Evolutionary conservation across 2,797 vertebrate genomes (phyloP), one percentile per base, ranked within the genome.

Genomic region (Zalophus californianus): DNA sequence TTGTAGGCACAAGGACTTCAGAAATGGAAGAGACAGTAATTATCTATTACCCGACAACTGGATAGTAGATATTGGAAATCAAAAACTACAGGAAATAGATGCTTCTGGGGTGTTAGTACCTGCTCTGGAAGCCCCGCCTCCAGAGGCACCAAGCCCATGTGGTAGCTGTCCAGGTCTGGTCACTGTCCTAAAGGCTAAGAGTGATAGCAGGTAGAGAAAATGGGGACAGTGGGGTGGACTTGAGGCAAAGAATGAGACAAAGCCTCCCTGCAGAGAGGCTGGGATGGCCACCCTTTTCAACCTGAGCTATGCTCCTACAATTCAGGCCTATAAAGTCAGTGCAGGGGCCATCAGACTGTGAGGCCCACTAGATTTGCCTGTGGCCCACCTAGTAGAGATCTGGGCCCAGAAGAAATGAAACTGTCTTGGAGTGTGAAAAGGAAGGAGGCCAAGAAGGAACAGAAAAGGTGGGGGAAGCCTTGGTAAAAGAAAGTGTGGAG

Each of bases 161-260:
- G 32, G 48, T 79, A 56, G 38, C 12, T 92, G 62, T 85, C 54
- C 38, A 87, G 62, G 64, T 64, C 64, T 70, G 25, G 11, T 29
- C 54, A 86, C 38, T 56, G n/a, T 85, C 52, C 82, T 90, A 56
- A 93, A 92, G 16, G 29, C 29, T 90, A 62, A 94, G 38, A 77
- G 20, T 95, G n/a, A 13, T 52, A 68, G 32, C 44, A 86, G 78
- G 48, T 48, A 96, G 20, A 86, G 20, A 89, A 84, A 96, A 91
- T 88, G 44, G 38, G 41, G 52, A 52, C 29, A 86, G 44, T n/a
- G 62, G 7, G 44, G 50, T 91, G 13, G 20, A 66, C n/a, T 21
- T 77, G 54, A 97, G 62, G 73, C 68, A 83, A 91, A 90, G 25
- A 92, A 1, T 35, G 38, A 96, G 56, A 64, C 52, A 87, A 94